A percentile compares a stretch with the other conserved stretches of the same genome.
phyloP scores from a whole-genome alignment of 1,140 invertebrate species.

The Hermetia illucens region DNA sequence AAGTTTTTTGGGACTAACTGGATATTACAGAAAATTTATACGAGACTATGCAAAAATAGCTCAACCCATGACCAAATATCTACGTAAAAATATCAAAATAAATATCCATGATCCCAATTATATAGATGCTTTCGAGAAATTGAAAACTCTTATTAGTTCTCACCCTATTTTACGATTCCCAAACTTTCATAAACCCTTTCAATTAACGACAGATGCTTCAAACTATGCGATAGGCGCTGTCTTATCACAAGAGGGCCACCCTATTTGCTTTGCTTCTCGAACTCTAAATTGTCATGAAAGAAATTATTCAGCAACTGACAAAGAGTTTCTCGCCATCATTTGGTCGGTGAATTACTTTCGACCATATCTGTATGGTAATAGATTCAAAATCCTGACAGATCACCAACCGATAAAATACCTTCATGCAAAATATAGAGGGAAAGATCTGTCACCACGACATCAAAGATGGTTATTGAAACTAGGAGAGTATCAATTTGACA shows the following conservation, averaged over 20 bases:
- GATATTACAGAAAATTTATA: slow-evolving; percentile 12
- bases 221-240: slow-evolving; percentile 13
- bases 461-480: too few relatives aligned
- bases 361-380: too few relatives aligned
- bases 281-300: slow-evolving; percentile 28
- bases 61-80: slow-evolving; percentile 10
- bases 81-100: slow-evolving; percentile 2
- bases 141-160: slow-evolving; percentile 2
- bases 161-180: slow-evolving; percentile 3
- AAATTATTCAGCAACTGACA: too few relatives aligned
- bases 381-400: too few relatives aligned
- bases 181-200: slow-evolving; percentile 3
- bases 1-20: slow-evolving; percentile 14
- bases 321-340: too few relatives aligned
- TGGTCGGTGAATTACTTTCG: too few relatives aligned
- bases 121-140: slow-evolving; percentile 5
- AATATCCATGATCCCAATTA: slow-evolving; percentile 2
- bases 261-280: slow-evolving; percentile 26
- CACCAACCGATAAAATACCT: too few relatives aligned
- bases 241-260: slow-evolving; percentile 18
- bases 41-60: slow-evolving; percentile 14
- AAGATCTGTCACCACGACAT: too few relatives aligned
- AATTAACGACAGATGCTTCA: slow-evolving; percentile 4
- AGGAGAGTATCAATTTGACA: too few relatives aligned
- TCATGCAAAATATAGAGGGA: too few relatives aligned